Percentiles rank a stretch among this genome's conserved stretches.
Evolutionary conservation across 1,140 invertebrate genomes (phyloP).

Genomic region (Platyscapa corneri): DNA sequence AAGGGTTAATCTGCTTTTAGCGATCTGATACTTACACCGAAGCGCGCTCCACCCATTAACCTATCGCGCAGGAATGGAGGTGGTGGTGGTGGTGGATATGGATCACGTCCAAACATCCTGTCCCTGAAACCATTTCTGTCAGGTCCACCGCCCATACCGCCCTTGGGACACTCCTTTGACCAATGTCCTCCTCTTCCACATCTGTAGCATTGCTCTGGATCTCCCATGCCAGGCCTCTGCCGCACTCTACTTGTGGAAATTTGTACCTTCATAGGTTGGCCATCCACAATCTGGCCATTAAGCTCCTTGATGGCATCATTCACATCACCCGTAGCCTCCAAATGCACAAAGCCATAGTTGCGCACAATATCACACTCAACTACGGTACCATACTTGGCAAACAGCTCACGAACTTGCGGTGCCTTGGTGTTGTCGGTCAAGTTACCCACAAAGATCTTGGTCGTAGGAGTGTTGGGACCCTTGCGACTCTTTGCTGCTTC

Average conservation of each 20-base stretch:
- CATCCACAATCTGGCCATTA: conserved; percentile 88
- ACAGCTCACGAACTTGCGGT: conserved; percentile 88
- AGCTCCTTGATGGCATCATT: conserved; percentile 90
- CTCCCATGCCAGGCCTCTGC: conserved; percentile 95
- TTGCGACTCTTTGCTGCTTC: conserved; percentile 91
- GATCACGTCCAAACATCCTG: conserved; percentile 87
- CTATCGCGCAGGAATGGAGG: conserved; percentile 89
- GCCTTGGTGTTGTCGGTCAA: conserved; percentile 91
- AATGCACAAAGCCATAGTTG: conserved; percentile 93
- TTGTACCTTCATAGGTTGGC: conserved; percentile 91
- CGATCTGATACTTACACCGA: conserved; percentile 80
- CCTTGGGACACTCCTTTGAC: conserved; percentile 93
- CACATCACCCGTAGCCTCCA: conserved; percentile 87
- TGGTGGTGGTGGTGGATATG: conserved; percentile 88
- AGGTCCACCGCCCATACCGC: conserved; percentile 80
- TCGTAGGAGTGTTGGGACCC: conserved; percentile 88
- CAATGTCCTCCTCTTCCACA: conserved; percentile 95
- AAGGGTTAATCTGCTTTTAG: conserved; percentile 34
- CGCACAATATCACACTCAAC: conserved; percentile 93
- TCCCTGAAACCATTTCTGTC: conserved; percentile 85
- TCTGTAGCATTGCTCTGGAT: conserved; percentile 94
- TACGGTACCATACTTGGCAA: conserved; percentile 91
- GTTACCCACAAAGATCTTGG: conserved; percentile 93
- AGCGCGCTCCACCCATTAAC: conserved; percentile 85
- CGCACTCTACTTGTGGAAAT: conserved; percentile 92